Conservation (phyloP, 1,140 invertebrate genomes). For the Pygmarrhopalites habei region DNA sequence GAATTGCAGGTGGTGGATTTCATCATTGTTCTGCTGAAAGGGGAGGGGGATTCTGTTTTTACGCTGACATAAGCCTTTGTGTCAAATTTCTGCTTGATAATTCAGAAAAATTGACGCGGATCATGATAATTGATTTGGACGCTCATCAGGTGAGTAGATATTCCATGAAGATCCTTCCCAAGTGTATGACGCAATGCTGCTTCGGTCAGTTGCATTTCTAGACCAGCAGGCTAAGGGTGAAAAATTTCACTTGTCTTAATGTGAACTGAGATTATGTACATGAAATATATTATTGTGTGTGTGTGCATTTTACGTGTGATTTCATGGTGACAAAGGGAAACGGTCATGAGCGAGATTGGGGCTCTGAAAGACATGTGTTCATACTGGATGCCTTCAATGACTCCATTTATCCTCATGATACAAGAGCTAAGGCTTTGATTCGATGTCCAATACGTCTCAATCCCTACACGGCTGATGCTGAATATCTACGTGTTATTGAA, state of each 20-base stretch:
- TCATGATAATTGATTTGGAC: constrained; percentile 82
- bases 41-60: constrained; percentile 80
- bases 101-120: constrained; percentile 53
- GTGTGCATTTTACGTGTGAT: not conserved
- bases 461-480: constrained; percentile 57
- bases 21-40: constrained; percentile 66
- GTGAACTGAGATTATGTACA: not conserved
- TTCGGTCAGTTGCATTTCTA: constrained; percentile 4
- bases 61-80: constrained; percentile 76
- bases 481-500: constrained; percentile 62
- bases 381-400: constrained; percentile 83
- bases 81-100: constrained; percentile 59
- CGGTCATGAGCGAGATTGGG: constrained; percentile 74
- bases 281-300: not conserved
- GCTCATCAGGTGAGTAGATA: constrained; percentile 60
- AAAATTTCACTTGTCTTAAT: not conserved
- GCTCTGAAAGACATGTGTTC: constrained; percentile 59
- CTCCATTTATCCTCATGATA: constrained; percentile 71
- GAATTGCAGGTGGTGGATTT: constrained; percentile 77
- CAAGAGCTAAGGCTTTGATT: constrained; percentile 64
- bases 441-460: constrained; percentile 62
- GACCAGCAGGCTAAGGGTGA: constrained; percentile 12
- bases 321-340: constrained; percentile 57
- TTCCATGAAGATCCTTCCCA: not conserved
- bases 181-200: not conserved